These are phyloP conservation scores for Upupa epops DNA, from an alignment of 2,113 vertebrate genomes.

Conservation along the genomic window DNA sequence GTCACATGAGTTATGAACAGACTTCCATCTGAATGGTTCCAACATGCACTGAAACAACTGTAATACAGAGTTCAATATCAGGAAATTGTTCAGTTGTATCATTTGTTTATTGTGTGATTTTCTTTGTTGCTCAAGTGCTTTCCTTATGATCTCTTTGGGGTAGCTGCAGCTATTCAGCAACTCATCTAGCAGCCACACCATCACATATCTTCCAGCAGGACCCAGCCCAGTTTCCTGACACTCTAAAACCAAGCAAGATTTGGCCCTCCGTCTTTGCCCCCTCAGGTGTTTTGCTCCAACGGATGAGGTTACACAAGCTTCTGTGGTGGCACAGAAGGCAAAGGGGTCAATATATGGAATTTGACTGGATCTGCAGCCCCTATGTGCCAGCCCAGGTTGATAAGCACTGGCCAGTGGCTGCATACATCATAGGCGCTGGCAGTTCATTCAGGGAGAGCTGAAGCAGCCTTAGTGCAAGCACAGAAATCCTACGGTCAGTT, in stretches of 20 bases:
- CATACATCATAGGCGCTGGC: background rate
- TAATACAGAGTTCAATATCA: background rate
- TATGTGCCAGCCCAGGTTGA: background rate
- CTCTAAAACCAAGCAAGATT: background rate
- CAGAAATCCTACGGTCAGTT: background rate
- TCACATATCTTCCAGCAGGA: background rate
- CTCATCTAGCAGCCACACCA: background rate
- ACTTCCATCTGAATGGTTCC: background rate
- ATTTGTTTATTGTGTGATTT: background rate
- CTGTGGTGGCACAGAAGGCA: background rate
- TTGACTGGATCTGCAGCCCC: background rate
- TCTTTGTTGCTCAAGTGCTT: background rate
- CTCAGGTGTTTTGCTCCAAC: background rate
- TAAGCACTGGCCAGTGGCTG: background rate
- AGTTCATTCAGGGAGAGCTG: background rate
- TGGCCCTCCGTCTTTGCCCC: background rate
- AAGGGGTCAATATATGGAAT: background rate
- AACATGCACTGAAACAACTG: background rate
- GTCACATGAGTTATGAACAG: background rate
- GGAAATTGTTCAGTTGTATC: background rate
- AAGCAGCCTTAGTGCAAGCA: background rate
- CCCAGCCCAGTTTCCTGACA: background rate
- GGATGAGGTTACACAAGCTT: background rate
- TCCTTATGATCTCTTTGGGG: background rate
- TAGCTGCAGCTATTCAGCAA: background rate